Evolutionary conservation across 2,113 vertebrate genomes (phyloP), one percentile per base, ranked within the genome.

Genomic region (Poeciliopsis retropinna): DNA sequence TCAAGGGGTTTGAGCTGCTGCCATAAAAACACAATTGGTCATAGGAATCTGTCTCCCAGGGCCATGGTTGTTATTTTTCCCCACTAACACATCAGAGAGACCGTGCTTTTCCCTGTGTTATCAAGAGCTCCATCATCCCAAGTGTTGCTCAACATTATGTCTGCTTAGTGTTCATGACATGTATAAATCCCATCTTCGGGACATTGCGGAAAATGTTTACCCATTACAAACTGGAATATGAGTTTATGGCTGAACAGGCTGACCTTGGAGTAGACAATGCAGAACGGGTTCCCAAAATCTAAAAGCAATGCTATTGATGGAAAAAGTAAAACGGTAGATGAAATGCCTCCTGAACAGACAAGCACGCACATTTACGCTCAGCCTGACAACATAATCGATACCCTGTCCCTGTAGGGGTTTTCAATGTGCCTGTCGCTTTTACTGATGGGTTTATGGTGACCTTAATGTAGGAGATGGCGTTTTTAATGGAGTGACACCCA

Each of bases 11-110:
- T 90, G 88, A 87, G 85, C 81, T 82, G 79, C 79, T 91, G 89
- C 84, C 90, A 90, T 31, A 85, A 85, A 85, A 92, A 91, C 89
- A 92, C 88, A 76, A 88, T 92, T 90, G 88, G 87, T 89, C 89
- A 89, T 84, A 82, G 88, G 86, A 74, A 79, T 79, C 76, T 80
- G 81, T 91, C 81, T 86, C 89, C 80, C 73, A 17, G 57, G 89
- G 89, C 74, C 80, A 76, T 32, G 47, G 73, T 76, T 73, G 39
- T 69, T 78, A 89, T 75, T 87, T 77, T 79, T 80, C 82, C 75
- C 70, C 47, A 70, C 78, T 76, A 72, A 72, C 86, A 78, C 81
- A 90, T 85, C 76, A 81, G 83, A 85, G 66, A 28, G 65, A 30
- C 29, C 3, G n/a, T 39, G 73, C 79, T 63, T 88, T 82, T 75